Conservation (phyloP, 2,113 vertebrate species). For the Heteronetta atricapilla region DNA sequence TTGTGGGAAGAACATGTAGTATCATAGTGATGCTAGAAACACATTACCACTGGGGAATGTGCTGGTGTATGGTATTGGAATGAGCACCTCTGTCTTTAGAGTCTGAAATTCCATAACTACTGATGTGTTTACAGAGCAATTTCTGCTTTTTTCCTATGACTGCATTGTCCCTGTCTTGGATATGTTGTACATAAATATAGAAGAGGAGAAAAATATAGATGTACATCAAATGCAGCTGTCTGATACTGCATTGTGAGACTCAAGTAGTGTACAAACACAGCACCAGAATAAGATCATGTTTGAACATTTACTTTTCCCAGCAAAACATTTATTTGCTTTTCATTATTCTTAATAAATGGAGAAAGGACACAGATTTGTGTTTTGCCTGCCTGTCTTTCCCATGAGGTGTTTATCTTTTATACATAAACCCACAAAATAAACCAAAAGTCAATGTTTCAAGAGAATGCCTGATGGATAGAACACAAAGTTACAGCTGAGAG, state of each 20-base stretch:
- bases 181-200: not conserved
- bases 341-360: slow-evolving; percentile 15
- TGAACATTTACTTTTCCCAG: slow-evolving; percentile 6
- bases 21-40: not conserved
- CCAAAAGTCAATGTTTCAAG: not conserved
- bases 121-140: slow-evolving; percentile 6
- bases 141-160: not conserved
- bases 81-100: not conserved
- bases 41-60: not conserved
- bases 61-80: not conserved
- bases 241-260: not conserved
- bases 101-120: slow-evolving; percentile 27
- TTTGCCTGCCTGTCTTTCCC: slow-evolving; percentile 14
- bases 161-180: not conserved
- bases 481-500: not conserved
- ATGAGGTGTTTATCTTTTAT: not conserved
- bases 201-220: not conserved
- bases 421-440: not conserved
- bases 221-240: not conserved
- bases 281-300: not conserved
- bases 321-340: slow-evolving; percentile 20
- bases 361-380: not conserved
- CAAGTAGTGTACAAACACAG: not conserved
- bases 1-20: not conserved
- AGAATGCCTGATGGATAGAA: not conserved